These are phyloP conservation scores for Helarctos malayanus DNA, from an alignment of 2,797 vertebrate species.

Conservation along the genomic window DNA sequence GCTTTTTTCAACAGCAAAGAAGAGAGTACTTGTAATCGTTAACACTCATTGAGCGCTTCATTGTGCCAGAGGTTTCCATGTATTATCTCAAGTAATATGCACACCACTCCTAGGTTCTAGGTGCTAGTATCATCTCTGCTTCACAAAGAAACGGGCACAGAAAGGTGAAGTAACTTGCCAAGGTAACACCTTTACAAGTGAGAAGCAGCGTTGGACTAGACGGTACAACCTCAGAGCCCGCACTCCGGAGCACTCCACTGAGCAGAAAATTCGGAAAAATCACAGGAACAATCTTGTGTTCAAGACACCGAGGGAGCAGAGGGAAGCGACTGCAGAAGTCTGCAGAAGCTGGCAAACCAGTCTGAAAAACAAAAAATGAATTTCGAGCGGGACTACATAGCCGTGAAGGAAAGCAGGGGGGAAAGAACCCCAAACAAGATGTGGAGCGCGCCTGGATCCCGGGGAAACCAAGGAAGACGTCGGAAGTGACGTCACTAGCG, in stretches of 20 bases:
- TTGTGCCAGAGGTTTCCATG: neutral
- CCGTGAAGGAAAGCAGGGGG: neutral
- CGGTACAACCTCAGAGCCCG: neutral
- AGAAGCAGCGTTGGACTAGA: neutral
- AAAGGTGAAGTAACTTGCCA: neutral
- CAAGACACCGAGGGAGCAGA: neutral
- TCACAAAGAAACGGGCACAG: neutral
- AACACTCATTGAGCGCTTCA: neutral
- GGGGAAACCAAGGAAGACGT: accelerated
- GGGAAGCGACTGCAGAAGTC: neutral
- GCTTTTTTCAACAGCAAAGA: neutral
- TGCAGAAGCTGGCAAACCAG: neutral
- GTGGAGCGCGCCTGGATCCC: accelerated
- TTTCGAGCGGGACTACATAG: neutral
- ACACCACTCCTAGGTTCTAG: neutral
- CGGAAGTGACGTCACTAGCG: neutral
- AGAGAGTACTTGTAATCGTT: neutral
- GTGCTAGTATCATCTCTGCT: neutral
- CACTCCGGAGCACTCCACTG: neutral
- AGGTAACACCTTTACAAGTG: neutral
- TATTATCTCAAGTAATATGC: neutral
- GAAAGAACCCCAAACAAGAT: neutral
- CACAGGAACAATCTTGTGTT: neutral
- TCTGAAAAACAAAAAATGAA: neutral
- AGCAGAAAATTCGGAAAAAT: neutral